Percentiles rank a stretch among this genome's conserved stretches.
phyloP scores from a whole-genome alignment of 2,113 vertebrate genomes.

The Neotoma lepida region DNA sequence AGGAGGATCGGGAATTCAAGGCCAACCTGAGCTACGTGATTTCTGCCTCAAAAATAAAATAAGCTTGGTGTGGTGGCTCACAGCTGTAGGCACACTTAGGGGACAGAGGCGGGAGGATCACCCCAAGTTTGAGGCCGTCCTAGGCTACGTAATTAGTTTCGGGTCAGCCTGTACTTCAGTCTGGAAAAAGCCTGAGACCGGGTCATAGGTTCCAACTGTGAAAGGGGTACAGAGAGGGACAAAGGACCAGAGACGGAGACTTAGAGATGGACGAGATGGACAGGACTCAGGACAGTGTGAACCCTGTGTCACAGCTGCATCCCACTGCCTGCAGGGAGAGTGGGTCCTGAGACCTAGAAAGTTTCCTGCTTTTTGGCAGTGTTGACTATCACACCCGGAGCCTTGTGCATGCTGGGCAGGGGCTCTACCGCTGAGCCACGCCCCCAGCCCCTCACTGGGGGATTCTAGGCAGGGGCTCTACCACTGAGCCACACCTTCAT shows the following conservation, averaged over 20 bases:
- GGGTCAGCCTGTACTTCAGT: background rate
- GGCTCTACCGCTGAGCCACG: background rate
- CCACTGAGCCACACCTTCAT: background rate
- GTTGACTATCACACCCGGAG: background rate
- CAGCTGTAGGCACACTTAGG: background rate
- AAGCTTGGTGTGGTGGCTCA: background rate
- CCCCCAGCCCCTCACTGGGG: background rate
- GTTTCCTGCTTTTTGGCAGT: background rate
- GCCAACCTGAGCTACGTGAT: background rate
- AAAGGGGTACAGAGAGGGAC: too few species aligned
- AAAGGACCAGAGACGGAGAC: background rate
- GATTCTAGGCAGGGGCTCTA: background rate
- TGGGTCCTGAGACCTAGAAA: background rate
- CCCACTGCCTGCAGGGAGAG: background rate
- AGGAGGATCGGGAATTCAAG: background rate
- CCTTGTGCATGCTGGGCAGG: background rate
- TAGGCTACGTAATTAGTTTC: background rate
- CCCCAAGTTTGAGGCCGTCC: background rate
- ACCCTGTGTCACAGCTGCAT: fast-evolving
- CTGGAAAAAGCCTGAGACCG: background rate
- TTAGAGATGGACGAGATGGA: background rate
- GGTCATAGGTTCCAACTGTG: background rate
- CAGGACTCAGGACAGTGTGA: background rate
- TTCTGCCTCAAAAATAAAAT: background rate
- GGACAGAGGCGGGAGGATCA: background rate